Evolutionary conservation across 2,113 vertebrate species (phyloP), one percentile per base, ranked within the genome.

Genomic region (Solea solea): DNA sequence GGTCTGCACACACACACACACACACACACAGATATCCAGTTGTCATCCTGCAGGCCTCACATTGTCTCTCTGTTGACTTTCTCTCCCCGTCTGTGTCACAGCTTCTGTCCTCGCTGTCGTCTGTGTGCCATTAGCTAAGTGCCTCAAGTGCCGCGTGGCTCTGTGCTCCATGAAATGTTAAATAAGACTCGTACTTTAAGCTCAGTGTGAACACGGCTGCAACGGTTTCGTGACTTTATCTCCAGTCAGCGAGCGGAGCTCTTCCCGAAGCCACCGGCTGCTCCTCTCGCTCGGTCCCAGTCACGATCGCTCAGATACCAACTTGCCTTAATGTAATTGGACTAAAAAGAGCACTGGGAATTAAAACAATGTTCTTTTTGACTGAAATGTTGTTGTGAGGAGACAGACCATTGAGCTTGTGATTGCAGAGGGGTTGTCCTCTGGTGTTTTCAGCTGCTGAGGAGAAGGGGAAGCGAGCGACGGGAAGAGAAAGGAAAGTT

Each of bases 301-400:
- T 85, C 86, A 83, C 66, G 93, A 95, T 95, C 80, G 65, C 90
- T 69, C 86, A 86, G 93, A 93, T 94, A 94, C 90, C 82, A 87
- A 93, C 90, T 92, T 93, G 94, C 82, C 94, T 90, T 87, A 94
- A 93, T 94, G 91, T 94, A 94, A 93, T 93, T 84, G 91, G 94
- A 91, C 93, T 94, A 93, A 95, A 94, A 89, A 94, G 94, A 90
- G 59, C 86, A 77, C 86, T 82, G 78, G 79, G 83, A 93, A 93
- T 95, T 96, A 85, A 91, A 94, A 95, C 93, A 89, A 88, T 90
- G 84, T 65, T 44, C 78, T 87, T 66, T 66, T 41, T 73, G 76
- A 85, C 81, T 90, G 87, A 91, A 90, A 94, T 93, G 90, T 81
- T 75, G 80, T 86, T 93, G 80, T 86, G 88, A 86, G 86, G 73